A percentile compares a stretch with the other conserved stretches of the same genome.
phyloP scores from a whole-genome alignment of 2,888 invertebrate species.

The Cephonodes hylas region DNA sequence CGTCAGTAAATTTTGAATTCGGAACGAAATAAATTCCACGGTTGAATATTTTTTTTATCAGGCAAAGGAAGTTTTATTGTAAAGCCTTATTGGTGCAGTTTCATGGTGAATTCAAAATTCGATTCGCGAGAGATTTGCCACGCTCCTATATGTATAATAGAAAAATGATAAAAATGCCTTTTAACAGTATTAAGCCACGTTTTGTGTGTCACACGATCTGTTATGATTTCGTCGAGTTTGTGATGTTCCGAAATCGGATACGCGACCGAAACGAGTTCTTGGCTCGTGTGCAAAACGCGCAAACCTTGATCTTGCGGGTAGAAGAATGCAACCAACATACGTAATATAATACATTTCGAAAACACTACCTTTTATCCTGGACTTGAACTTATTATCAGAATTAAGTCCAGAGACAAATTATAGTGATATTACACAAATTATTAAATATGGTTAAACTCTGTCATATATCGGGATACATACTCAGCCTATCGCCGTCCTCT shows the following conservation, averaged over 20 bases:
- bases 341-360: too few species aligned
- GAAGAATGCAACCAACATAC: too few species aligned
- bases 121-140: background rate
- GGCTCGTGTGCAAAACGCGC: background rate
- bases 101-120: background rate
- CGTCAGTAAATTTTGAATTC: background rate
- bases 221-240: background rate
- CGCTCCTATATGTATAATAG: too few species aligned
- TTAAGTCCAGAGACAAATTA: too few species aligned
- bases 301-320: background rate
- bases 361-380: too few species aligned
- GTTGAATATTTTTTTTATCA: background rate
- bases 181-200: too few species aligned
- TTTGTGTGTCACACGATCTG: background rate
- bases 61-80: background rate
- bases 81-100: background rate
- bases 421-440: too few species aligned
- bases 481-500: too few species aligned
- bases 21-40: background rate
- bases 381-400: too few species aligned
- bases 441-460: too few species aligned
- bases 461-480: too few species aligned
- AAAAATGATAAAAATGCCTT: too few species aligned
- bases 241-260: background rate
- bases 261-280: background rate